Conservation (phyloP, 1,140 invertebrate genomes). For the Drosophila sp. region DNA sequence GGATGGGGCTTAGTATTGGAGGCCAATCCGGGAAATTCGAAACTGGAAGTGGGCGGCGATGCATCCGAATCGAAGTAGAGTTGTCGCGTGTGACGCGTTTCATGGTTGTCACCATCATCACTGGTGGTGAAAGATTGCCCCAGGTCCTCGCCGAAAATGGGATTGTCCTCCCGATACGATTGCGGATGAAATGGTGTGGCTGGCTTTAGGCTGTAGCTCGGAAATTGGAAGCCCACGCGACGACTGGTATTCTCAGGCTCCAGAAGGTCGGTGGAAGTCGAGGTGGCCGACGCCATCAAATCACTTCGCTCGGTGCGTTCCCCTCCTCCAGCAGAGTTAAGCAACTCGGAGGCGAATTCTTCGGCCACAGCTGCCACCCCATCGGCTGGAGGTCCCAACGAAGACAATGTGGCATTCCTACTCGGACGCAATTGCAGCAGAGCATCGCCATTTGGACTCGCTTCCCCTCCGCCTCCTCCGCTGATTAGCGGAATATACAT, state of each 20-base stretch:
- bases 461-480: conserved; percentile 29
- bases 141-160: conserved; percentile 75
- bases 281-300: conserved; percentile 52
- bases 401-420: conserved; percentile 57
- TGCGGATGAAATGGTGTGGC: conserved; percentile 75
- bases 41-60: conserved; percentile 55
- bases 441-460: conserved; percentile 16
- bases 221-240: conserved; percentile 79
- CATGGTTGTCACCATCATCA: conserved; percentile 59
- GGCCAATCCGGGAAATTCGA: conserved; percentile 74
- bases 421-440: conserved; percentile 65
- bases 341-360: conserved; percentile 61
- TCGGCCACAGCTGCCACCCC: conserved; percentile 56
- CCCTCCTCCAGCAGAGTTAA: conserved; percentile 32
- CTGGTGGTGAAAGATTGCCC: conserved; percentile 48
- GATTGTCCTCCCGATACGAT: conserved; percentile 79
- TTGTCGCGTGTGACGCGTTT: conserved; percentile 70
- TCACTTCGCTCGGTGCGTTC: conserved; percentile 73
- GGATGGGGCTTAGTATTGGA: conserved; percentile 76
- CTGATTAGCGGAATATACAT: conserved; percentile 73
- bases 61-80: conserved; percentile 68
- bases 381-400: conserved; percentile 62
- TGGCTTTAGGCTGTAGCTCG: conserved; percentile 78
- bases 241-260: conserved; percentile 71
- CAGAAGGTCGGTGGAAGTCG: conserved; percentile 63